Evolutionary conservation across 2,888 invertebrate genomes (phyloP).

Genomic region (Oscheius myriophilus): DNA sequence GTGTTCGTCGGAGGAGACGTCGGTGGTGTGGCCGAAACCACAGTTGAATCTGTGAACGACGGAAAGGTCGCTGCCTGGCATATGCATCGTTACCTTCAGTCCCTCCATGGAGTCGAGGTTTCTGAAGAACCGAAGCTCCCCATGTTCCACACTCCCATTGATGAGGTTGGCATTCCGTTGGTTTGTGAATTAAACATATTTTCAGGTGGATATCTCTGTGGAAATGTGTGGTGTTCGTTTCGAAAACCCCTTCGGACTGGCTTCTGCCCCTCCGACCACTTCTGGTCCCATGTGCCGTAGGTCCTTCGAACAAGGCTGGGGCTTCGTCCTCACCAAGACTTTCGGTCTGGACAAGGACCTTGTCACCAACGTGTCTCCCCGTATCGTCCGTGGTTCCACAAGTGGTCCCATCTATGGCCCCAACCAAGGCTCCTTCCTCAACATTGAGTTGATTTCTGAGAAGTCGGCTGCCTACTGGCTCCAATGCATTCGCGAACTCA

Average conservation of each 20-base stretch:
- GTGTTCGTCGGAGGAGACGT: conserved; percentile 91
- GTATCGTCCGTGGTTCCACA: conserved; percentile 92
- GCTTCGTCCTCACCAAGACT: conserved; percentile 96
- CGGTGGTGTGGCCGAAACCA: conserved; percentile 93
- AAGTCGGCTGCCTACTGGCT: conserved; percentile 94
- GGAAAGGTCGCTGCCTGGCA: conserved; percentile 81
- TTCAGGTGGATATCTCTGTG: conserved; percentile 85
- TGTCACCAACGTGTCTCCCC: conserved; percentile 94
- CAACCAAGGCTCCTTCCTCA: conserved; percentile 93
- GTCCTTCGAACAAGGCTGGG: conserved; percentile 95
- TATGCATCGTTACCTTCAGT: conserved; percentile 91
- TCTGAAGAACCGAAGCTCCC: conserved; percentile 82
- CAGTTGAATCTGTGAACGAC: conserved; percentile 97
- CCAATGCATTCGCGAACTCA: conserved; percentile 83
- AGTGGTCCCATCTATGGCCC: conserved; percentile 88
- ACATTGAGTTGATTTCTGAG: conserved; percentile 97
- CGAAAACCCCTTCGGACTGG: conserved; percentile 94
- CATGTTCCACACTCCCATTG: conserved; percentile 83
- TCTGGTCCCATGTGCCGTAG: conserved; percentile 86
- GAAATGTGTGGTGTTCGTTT: conserved; percentile 92
- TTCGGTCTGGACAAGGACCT: conserved; percentile 93
- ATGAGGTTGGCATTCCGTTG: conserved; percentile 2
- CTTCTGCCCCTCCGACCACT: conserved; percentile 95
- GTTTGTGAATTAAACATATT: background rate
- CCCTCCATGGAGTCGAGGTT: conserved; percentile 75